Percentiles rank a stretch among this genome's conserved stretches.
Evolutionary conservation across 2,113 vertebrate species (phyloP).

Genomic region (Melanocharis versteri): DNA sequence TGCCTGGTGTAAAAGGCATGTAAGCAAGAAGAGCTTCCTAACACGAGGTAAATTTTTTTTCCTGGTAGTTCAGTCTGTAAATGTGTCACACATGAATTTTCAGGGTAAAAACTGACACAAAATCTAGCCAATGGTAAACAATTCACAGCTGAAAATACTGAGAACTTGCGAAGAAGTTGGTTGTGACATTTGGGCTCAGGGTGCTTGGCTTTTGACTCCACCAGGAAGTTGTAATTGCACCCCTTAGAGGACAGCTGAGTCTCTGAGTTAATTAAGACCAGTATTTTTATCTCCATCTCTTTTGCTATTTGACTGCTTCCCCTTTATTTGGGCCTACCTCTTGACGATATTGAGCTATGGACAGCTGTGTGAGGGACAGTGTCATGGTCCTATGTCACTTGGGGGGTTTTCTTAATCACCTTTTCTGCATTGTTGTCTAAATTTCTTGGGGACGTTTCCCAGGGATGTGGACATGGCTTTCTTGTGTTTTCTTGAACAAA

Average conservation of each 20-base stretch:
- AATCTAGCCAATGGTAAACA: background rate
- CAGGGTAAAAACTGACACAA: background rate
- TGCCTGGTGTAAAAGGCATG: background rate
- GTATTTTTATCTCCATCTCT: background rate
- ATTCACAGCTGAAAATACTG: background rate
- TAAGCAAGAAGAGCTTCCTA: background rate
- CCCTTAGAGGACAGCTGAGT: background rate
- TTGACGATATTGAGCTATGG: rapidly evolving
- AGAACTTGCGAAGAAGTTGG: background rate
- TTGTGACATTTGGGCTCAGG: rapidly evolving
- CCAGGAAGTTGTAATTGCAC: background rate
- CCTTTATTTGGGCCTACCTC: background rate
- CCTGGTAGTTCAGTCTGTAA: background rate
- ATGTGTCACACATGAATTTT: background rate
- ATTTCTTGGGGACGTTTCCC: background rate
- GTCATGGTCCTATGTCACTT: background rate
- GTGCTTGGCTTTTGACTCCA: background rate
- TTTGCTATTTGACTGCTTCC: background rate
- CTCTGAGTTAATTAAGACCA: background rate
- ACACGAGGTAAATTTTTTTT: background rate
- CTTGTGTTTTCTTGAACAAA: background rate
- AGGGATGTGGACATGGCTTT: background rate
- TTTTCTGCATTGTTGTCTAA: background rate
- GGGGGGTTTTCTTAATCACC: background rate
- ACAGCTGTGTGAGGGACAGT: background rate